These are phyloP conservation scores for Colistium nudipinnis DNA, from an alignment of 2,113 vertebrate genomes.

Conservation along the genomic window DNA sequence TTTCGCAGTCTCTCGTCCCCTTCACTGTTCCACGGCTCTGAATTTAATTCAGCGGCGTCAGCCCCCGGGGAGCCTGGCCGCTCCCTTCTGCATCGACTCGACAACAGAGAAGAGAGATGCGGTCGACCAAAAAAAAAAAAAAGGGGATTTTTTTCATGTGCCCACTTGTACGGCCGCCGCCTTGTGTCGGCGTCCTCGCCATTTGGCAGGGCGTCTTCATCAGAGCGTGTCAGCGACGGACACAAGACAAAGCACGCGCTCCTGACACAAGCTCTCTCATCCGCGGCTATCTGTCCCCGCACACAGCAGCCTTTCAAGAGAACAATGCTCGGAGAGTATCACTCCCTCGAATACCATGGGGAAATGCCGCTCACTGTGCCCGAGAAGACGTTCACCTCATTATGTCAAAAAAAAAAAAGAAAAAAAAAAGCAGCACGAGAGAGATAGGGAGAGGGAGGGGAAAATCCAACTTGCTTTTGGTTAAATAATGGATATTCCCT, in stretches of 20 bases:
- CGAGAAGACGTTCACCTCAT: constrained; percentile 44
- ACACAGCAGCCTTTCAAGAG: constrained; percentile 14
- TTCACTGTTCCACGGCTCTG: constrained; percentile 24
- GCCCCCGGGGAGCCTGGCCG: constrained; percentile 7
- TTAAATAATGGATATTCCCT: constrained; percentile 67
- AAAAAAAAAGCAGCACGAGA: constrained; percentile 13
- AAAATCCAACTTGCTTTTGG: constrained; percentile 13
- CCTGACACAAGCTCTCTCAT: constrained; percentile 29
- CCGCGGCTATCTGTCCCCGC: constrained; percentile 17
- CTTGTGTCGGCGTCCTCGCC: constrained; percentile 6
- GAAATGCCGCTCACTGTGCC: constrained; percentile 13
- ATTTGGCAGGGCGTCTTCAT: background rate
- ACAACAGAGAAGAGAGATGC: background rate
- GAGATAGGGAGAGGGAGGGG: constrained; percentile 10
- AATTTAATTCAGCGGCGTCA: constrained; percentile 39
- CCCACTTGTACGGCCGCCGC: background rate
- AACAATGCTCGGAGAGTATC: background rate
- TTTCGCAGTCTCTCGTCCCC: constrained; percentile 28
- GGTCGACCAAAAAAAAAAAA: too few species aligned
- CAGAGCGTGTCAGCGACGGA: background rate
- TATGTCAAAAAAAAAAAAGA: constrained; percentile 36
- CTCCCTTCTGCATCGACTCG: constrained; percentile 22
- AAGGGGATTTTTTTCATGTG: constrained; percentile 29
- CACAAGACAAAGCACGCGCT: background rate
- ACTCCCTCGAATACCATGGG: background rate